A percentile compares a stretch with the other conserved stretches of the same genome.
phyloP scores from a whole-genome alignment of 2,113 vertebrate genomes.

The Dipodomys merriami region DNA sequence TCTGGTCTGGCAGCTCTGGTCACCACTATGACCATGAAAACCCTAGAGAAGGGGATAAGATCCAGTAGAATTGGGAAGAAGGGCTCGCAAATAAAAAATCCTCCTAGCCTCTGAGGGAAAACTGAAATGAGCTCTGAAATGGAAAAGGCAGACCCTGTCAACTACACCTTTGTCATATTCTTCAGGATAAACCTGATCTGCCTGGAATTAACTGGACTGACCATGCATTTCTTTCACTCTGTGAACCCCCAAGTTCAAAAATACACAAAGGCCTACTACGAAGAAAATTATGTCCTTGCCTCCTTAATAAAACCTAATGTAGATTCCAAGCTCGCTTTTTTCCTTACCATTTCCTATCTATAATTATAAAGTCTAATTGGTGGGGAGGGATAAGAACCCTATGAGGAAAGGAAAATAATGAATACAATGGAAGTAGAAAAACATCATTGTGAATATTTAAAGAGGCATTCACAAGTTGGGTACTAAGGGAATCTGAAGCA shows the following conservation, averaged over 20 bases:
- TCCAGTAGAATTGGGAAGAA: slow-evolving; percentile 1
- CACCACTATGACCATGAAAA: not conserved
- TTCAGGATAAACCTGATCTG: not conserved
- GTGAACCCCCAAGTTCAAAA: not conserved
- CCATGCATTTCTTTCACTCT: not conserved
- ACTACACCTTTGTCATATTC: not conserved
- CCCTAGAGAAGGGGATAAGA: not conserved
- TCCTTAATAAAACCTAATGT: not conserved
- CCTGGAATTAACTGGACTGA: not conserved
- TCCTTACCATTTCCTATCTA: not conserved
- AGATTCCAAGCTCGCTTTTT: not conserved
- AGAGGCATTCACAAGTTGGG: not conserved
- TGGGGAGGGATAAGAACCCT: not conserved
- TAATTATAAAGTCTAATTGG: slow-evolving; percentile 14
- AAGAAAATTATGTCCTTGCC: not conserved
- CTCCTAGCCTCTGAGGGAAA: not conserved
- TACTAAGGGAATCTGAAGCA: not conserved
- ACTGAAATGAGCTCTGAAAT: not conserved
- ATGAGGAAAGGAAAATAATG: not conserved
- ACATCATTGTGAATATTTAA: not conserved
- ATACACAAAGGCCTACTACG: not conserved
- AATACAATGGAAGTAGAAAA: not conserved
- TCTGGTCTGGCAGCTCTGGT: not conserved
- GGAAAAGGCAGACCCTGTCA: not conserved
- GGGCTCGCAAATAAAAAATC: not conserved